Evolutionary conservation across 2,888 invertebrate genomes (phyloP).

Genomic region (Andrena trimmerana): DNA sequence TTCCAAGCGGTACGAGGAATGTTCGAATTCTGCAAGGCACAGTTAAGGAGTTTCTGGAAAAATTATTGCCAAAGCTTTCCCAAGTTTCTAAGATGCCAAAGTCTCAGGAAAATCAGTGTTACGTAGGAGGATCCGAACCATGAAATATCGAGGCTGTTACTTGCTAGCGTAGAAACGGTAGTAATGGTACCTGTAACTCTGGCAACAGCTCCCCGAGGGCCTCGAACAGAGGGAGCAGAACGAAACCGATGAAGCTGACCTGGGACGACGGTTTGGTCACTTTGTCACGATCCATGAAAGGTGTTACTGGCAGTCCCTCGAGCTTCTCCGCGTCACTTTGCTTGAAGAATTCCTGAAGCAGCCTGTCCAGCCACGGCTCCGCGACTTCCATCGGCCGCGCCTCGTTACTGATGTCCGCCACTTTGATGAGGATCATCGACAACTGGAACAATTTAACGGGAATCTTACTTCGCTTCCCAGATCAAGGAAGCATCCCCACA

Average conservation of each 20-base stretch:
- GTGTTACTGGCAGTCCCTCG: conserved; percentile 93
- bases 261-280: conserved; percentile 94
- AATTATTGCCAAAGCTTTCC: too few species aligned
- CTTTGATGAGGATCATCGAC: conserved; percentile 93
- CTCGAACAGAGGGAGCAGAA: conserved; percentile 92
- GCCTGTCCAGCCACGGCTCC: conserved; percentile 92
- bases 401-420: conserved; percentile 94
- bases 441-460: conserved; percentile 85
- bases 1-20: too few species aligned
- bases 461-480: too few species aligned
- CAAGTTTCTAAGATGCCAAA: too few species aligned
- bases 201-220: conserved; percentile 91
- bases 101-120: too few species aligned
- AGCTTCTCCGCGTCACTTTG: conserved; percentile 93
- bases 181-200: conserved; percentile 88
- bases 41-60: too few species aligned
- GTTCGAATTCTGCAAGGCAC: too few species aligned
- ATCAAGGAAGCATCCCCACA: too few species aligned
- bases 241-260: conserved; percentile 93
- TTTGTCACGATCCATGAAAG: conserved; percentile 95
- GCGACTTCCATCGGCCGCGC: conserved; percentile 93
- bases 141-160: not conserved
- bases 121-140: too few species aligned
- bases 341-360: conserved; percentile 91
- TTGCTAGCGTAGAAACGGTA: not conserved